A percentile compares a stretch with the other conserved stretches of the same genome.
Conservation (phyloP, 2,113 vertebrate species). For the Aplodontia rufa region DNA sequence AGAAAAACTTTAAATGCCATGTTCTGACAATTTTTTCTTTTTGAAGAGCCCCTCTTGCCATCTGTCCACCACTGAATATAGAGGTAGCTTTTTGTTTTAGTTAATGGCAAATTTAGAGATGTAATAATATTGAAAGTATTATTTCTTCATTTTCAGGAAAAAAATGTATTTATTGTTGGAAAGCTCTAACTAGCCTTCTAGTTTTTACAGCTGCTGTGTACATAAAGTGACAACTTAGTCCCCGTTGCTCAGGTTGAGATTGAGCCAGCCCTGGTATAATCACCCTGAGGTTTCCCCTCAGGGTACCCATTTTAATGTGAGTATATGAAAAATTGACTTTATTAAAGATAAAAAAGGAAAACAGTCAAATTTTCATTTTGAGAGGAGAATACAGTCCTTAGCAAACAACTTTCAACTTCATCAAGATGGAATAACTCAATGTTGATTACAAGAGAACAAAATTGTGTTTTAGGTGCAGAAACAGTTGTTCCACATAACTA, state of each 20-base stretch:
- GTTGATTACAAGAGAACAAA: neutral
- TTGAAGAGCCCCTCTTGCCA: neutral
- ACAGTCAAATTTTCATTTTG: neutral
- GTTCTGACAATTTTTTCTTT: neutral
- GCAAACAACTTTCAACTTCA: neutral
- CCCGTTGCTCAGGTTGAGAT: neutral
- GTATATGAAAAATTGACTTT: neutral
- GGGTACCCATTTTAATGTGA: neutral
- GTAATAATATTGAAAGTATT: neutral
- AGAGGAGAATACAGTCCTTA: neutral
- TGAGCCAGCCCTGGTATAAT: neutral
- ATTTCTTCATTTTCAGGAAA: neutral
- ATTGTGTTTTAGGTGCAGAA: neutral
- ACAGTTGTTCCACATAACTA: neutral
- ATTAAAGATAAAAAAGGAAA: neutral
- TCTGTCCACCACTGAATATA: neutral
- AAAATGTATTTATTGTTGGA: neutral
- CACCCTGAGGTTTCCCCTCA: neutral
- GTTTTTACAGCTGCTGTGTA: neutral
- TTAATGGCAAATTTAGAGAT: neutral
- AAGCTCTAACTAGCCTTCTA: too few species aligned
- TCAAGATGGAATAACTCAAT: neutral
- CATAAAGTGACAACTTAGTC: neutral
- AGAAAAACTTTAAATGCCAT: neutral
- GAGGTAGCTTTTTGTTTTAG: neutral